A percentile compares a stretch with the other conserved stretches of the same genome.
Conservation (phyloP, 2,113 vertebrate species). For the human region DNA sequence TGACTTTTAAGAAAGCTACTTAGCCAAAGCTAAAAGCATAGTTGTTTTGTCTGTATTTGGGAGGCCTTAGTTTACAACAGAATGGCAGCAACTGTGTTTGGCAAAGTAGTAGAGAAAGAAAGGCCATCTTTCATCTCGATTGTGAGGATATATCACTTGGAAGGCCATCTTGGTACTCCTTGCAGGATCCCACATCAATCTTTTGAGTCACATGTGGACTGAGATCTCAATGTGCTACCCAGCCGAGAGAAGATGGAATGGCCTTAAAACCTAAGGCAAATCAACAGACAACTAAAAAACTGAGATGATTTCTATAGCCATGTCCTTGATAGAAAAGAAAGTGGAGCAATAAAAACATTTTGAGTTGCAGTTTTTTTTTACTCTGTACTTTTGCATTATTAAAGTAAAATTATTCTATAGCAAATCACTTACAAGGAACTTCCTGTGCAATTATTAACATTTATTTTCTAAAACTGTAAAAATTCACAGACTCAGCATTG, state of each 20-base stretch:
- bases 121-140: neutral
- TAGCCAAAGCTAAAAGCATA: neutral
- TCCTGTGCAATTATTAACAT: constrained; percentile 8
- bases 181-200: neutral
- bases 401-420: neutral
- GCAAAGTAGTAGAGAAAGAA: neutral
- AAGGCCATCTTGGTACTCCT: neutral
- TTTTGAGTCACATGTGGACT: neutral
- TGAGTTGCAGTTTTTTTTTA: neutral
- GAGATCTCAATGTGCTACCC: neutral
- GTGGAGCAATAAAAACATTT: neutral
- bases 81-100: neutral
- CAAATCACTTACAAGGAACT: neutral
- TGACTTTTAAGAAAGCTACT: neutral
- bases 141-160: neutral
- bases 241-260: neutral
- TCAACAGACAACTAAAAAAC: neutral
- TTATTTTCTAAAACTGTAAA: constrained; percentile 28
- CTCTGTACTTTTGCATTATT: neutral
- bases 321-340: neutral
- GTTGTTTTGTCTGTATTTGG: neutral
- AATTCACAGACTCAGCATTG: constrained; percentile 1
- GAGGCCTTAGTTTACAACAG: neutral
- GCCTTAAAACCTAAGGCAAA: neutral
- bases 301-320: neutral